Base-by-base conservation (phyloP, 64 coral and sea anemone genomes). In the Orbicella faveolata region DNA sequence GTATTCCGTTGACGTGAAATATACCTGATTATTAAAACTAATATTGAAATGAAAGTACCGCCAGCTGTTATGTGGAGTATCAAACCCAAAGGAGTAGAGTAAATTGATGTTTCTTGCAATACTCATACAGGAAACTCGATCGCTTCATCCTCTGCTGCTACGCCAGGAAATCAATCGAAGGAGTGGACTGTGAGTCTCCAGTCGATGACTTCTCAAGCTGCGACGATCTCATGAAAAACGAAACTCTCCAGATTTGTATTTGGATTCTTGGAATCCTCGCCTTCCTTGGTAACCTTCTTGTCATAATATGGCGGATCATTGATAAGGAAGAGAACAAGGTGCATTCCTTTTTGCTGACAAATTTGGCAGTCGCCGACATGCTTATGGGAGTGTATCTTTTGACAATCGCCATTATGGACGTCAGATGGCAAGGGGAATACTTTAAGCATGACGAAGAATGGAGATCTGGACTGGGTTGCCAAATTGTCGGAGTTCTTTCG, bases 181-280 rank as follows among this genome's bases (percentile, higher is more conserved):
- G 79, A 9, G 66, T 90, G 8, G 67, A 82, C 0, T 90, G 89
- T 30, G 63, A 78, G 2, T 59, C 88, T 33, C 76, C 88, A 18
- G 41, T 53, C 0, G 77, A 90, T 48, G 88, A 90, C 30, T 90
- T 90, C 66, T 90, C 88, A 11, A 90, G 88, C 61, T 90, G 88
- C 35, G 88, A 90, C 30, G 88, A 90, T n/a, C 74, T 90, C 11
- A 90, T 90, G 88, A 90, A 90, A 14, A 81, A 90, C 77, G 52
- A 90, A 34, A 61, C 61, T 5, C 77, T 90, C 17, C 88, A 81
- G 44, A 74, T 90, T 15, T 90, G 76, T 34, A 81, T 90, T 14
- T 90, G 88, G 88, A 57, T 90, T 48, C 88, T 90, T 53, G 88
- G 88, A 2, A 68, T 90, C 12, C 79, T 81, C 15, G 88, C 63